Conservation (phyloP, 2,888 invertebrate genomes). For the Lasioglossum leucozonium region DNA sequence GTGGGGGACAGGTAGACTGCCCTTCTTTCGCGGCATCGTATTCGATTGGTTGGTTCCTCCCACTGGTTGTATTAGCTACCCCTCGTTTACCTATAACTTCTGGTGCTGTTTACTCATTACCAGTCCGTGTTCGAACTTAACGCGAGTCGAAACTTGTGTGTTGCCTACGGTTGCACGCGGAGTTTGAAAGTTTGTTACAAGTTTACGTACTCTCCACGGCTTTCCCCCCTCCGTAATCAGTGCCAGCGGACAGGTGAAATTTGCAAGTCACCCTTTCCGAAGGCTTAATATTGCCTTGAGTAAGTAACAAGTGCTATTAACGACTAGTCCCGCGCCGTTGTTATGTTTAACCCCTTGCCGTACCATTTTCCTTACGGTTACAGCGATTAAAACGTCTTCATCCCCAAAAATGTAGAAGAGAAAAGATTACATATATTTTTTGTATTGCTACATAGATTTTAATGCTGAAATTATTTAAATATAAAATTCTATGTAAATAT, state of each 20-base stretch:
- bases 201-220: neutral
- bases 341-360: too few relatives aligned
- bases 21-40: slow-evolving; percentile 21
- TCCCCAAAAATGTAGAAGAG: too few relatives aligned
- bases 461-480: too few relatives aligned
- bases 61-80: neutral
- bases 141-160: neutral
- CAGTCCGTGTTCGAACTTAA: slow-evolving; percentile 2
- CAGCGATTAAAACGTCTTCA: too few relatives aligned
- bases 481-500: too few relatives aligned
- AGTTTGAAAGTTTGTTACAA: slow-evolving; percentile 5
- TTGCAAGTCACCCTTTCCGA: neutral
- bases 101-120: neutral
- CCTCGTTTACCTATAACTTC: slow-evolving; percentile 25
- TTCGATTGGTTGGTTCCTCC: slow-evolving; percentile 18
- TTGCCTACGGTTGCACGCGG: too few relatives aligned
- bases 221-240: neutral
- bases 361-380: too few relatives aligned
- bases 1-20: neutral
- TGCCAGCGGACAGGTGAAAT: neutral
- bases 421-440: too few relatives aligned
- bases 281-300: neutral
- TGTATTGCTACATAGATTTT: too few relatives aligned
- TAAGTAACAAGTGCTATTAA: neutral
- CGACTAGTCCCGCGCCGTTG: too few relatives aligned